phyloP scores from a whole-genome alignment of 2,113 vertebrate genomes.

The Cavia porcellus region DNA sequence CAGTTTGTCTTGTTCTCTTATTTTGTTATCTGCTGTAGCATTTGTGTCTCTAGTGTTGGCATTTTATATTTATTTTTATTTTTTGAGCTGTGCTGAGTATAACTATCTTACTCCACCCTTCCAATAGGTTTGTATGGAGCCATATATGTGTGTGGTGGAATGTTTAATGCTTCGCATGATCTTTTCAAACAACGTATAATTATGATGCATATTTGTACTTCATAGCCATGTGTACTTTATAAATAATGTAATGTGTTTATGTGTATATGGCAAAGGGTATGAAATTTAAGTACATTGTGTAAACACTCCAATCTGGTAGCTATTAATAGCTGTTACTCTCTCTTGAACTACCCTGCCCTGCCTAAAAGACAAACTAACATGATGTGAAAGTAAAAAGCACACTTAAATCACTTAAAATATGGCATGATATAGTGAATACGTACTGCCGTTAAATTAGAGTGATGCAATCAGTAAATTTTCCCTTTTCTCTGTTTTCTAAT shows the following conservation, averaged over 20 bases:
- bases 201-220: not conserved
- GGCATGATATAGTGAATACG: not conserved
- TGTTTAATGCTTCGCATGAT: not conserved
- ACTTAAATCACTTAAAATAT: not conserved
- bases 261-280: not conserved
- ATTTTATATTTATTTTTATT: not conserved
- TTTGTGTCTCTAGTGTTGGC: slow-evolving; percentile 5
- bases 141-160: not conserved
- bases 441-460: not conserved
- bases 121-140: not conserved
- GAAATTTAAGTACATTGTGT: not conserved
- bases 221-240: not conserved
- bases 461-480: not conserved
- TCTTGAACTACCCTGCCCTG: not conserved
- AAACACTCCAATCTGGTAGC: not conserved
- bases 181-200: not conserved
- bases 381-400: slow-evolving; percentile 7
- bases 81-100: slow-evolving; percentile 15
- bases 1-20: not conserved
- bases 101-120: not conserved
- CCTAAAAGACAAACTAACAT: slow-evolving; percentile 7
- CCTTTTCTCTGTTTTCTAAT: not conserved
- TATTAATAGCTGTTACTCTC: slow-evolving; percentile 32
- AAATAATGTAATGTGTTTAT: not conserved
- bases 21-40: not conserved